Base-by-base conservation (phyloP, 2,888 invertebrate species). In the Cephus pulcher region DNA sequence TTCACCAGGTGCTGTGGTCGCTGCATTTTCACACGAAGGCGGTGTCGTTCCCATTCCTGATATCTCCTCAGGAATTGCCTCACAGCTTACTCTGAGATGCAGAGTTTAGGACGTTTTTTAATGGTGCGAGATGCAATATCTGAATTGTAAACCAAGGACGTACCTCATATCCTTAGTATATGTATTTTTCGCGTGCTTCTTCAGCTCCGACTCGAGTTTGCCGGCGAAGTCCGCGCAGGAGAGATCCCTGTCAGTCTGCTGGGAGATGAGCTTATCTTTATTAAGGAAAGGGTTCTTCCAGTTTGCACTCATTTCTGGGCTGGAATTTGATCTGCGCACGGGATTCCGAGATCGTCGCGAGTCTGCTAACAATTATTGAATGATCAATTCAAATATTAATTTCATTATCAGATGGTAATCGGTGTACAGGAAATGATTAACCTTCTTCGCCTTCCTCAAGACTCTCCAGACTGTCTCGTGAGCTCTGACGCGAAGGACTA, bases 51-150 rank as follows among this genome's bases (percentile, higher is more conserved):
- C 96, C 94, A 92, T 92, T 11, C 95, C 95, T 35, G 94, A 94
- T 88, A 96, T 96, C 93, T 97, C 97, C 92, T 97, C 97, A 12
- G 97, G 97, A 88, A 97, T 97, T 78, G 97, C 97, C 92, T 97
- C 97, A 91, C 97, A 97, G 89, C 97, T 97, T 32, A 96, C 96
- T 84, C 96, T 92, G 77, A 37, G 80, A 83, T 6, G 34, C 9
- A 11, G 33, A 32, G 71, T 71, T 9, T 9, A 56, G 6, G 9
- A 9, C 2, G 23, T 56, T 56, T 23, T 56, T 23, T 9, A 40
- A 56, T 6, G 0, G 1, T 0, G 1, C 56, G 9, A 23, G 30
- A 79, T 76, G 68, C 70, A 71, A 12, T 56, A 34, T 37, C 34
- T 40, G 34, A 30, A 75, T 15, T 15, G 0, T 71, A 15, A 71